A percentile compares a stretch with the other conserved stretches of the same genome.
These are phyloP conservation scores for Rapana venosa DNA, from an alignment of 2,888 invertebrate species.

Conservation along the genomic window DNA sequence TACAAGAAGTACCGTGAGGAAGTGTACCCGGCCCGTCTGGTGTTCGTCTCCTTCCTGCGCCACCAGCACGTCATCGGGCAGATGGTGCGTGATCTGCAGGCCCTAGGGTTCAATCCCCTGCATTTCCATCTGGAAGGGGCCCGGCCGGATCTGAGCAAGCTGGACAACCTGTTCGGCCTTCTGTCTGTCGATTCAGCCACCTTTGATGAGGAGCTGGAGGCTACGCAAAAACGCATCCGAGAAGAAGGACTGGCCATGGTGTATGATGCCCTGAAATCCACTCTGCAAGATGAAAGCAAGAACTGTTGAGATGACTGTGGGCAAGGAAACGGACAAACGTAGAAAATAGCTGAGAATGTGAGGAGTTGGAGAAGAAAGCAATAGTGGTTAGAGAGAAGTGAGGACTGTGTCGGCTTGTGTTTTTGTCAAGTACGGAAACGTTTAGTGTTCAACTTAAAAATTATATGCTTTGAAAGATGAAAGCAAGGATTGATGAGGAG, in stretches of 20 bases:
- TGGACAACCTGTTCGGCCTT: constrained; percentile 76
- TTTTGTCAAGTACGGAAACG: too few relatives aligned
- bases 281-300: background rate
- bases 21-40: constrained; percentile 75
- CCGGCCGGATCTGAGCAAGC: constrained; percentile 77
- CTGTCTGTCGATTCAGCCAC: constrained; percentile 68
- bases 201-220: constrained; percentile 65
- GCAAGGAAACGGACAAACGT: too few relatives aligned
- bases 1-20: constrained; percentile 75
- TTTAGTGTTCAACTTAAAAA: too few relatives aligned
- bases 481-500: too few relatives aligned
- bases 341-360: too few relatives aligned
- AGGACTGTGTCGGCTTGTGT: too few relatives aligned
- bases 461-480: too few relatives aligned
- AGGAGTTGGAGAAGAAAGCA: too few relatives aligned
- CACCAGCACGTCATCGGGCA: constrained; percentile 72
- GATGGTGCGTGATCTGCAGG: constrained; percentile 69
- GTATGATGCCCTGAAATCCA: constrained; percentile 45
- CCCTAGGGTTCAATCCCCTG: constrained; percentile 63
- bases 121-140: constrained; percentile 71
- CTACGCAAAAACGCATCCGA: constrained; percentile 57
- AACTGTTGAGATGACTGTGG: background rate
- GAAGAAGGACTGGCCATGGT: constrained; percentile 56
- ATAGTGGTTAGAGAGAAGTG: too few relatives aligned
- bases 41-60: constrained; percentile 77